Conservation (phyloP, 2,888 invertebrate species). For the Acleris emargana region DNA sequence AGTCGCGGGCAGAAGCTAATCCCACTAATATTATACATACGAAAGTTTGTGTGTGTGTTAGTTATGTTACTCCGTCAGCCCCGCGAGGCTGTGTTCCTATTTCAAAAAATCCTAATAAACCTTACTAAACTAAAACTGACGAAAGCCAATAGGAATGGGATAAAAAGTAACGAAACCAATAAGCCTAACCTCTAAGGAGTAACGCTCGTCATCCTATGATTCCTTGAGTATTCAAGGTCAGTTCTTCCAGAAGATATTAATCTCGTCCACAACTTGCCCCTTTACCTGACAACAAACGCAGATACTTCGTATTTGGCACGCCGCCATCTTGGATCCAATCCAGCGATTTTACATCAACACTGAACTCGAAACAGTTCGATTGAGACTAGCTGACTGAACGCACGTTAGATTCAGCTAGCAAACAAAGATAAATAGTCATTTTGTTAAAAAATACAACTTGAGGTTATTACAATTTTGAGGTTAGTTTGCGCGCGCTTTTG, state of each 20-base stretch:
- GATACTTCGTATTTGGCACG: constrained; percentile 82
- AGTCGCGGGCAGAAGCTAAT: too few species aligned
- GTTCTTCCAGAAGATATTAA: not conserved
- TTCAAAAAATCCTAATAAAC: too few species aligned
- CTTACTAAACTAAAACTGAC: too few species aligned
- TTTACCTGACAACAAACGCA: constrained; percentile 52
- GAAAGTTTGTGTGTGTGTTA: too few species aligned
- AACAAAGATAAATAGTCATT: constrained; percentile 36
- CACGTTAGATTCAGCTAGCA: constrained; percentile 53
- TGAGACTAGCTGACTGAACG: constrained; percentile 56
- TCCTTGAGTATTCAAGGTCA: too few species aligned
- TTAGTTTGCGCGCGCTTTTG: constrained; percentile 37
- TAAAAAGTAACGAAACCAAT: too few species aligned
- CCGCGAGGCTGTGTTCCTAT: too few species aligned
- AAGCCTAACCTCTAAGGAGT: too few species aligned
- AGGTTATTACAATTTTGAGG: constrained; percentile 42
- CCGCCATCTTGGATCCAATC: constrained; percentile 76
- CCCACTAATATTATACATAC: too few species aligned
- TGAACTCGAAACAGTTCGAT: constrained; percentile 59
- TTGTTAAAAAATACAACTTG: constrained; percentile 34
- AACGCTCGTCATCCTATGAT: too few species aligned
- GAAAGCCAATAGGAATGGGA: too few species aligned
- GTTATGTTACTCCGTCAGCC: too few species aligned
- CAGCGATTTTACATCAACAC: constrained; percentile 54
- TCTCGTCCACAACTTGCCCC: constrained; percentile 35